These are phyloP conservation scores for Microplitis mediator DNA, from an alignment of 1,140 invertebrate species.

Conservation along the genomic window DNA sequence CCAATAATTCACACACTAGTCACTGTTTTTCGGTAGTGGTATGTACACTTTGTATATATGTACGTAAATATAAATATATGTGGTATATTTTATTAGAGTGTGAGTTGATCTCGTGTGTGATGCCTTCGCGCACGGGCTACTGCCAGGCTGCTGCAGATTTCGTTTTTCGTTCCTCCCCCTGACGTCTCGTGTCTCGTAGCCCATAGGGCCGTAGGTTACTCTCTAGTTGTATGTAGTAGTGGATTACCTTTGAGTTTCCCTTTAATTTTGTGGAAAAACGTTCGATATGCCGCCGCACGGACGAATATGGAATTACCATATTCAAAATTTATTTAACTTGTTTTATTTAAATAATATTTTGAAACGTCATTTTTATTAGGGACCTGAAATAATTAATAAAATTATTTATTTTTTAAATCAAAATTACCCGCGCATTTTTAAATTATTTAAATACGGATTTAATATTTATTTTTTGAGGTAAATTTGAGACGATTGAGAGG, in stretches of 20 bases:
- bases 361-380: too few relatives aligned
- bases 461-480: too few relatives aligned
- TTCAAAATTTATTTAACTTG: not conserved
- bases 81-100: slow-evolving; percentile 6
- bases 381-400: too few relatives aligned
- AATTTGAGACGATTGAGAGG: too few relatives aligned
- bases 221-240: not conserved
- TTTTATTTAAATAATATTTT: too few relatives aligned
- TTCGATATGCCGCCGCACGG: slow-evolving; percentile 11
- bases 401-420: too few relatives aligned
- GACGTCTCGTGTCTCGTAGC: not conserved
- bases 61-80: not conserved
- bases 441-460: too few relatives aligned
- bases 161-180: not conserved
- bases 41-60: not conserved
- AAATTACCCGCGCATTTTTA: too few relatives aligned
- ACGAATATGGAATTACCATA: not conserved
- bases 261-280: slow-evolving; percentile 13
- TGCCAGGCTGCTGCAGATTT: slow-evolving; percentile 9
- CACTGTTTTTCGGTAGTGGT: not conserved
- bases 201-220: not conserved
- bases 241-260: slow-evolving; percentile 16
- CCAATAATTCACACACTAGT: not conserved
- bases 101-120: slow-evolving; percentile 21
- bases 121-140: slow-evolving; percentile 34